Percentiles rank a stretch among this genome's conserved stretches.
These are phyloP conservation scores for Plutella xylostella DNA, from an alignment of 2,888 invertebrate species.

Conservation along the genomic window DNA sequence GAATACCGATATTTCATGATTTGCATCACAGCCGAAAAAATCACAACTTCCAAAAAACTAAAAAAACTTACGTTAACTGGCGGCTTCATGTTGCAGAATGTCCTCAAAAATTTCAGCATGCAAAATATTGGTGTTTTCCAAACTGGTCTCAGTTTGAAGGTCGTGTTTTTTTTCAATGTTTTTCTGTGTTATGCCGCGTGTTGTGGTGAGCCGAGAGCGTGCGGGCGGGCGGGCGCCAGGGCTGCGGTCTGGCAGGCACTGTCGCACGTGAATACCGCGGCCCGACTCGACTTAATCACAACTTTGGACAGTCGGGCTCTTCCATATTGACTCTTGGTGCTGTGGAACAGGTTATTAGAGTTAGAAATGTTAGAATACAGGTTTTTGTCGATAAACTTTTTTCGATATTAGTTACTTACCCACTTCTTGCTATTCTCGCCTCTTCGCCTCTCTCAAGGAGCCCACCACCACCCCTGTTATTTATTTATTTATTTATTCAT, in stretches of 20 bases:
- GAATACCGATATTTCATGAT: not conserved
- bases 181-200: not conserved
- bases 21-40: not conserved
- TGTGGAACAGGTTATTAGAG: too few relatives aligned
- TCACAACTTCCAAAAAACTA: not conserved
- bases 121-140: conserved; percentile 15
- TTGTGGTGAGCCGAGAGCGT: not conserved
- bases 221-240: not conserved
- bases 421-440: too few relatives aligned
- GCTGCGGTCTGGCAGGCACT: conserved; percentile 49
- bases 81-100: conserved; percentile 56
- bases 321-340: too few relatives aligned
- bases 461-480: too few relatives aligned
- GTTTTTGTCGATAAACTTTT: too few relatives aligned
- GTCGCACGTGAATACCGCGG: conserved; percentile 19
- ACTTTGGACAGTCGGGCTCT: not conserved
- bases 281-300: too few relatives aligned
- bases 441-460: too few relatives aligned
- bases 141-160: not conserved
- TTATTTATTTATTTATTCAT: too few relatives aligned
- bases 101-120: conserved; percentile 47
- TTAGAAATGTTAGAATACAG: too few relatives aligned
- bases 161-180: not conserved
- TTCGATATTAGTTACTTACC: too few relatives aligned
- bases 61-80: conserved; percentile 51